Conservation (phyloP, 2,113 vertebrate species). For the Helogale parvula region DNA sequence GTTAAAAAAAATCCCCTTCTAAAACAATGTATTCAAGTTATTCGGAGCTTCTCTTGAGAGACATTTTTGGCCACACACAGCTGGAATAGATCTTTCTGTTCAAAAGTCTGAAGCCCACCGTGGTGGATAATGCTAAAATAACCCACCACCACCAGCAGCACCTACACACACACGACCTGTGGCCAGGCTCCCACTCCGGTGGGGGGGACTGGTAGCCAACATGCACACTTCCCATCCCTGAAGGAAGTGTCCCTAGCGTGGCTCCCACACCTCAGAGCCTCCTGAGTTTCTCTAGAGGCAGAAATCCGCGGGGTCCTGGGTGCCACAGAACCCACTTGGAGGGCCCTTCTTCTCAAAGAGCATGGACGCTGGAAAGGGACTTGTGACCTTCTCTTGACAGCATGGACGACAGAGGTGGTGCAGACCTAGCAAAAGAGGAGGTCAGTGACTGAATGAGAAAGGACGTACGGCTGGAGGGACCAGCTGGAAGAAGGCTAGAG, state of each 20-base stretch:
- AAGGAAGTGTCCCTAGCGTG: not conserved
- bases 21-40: not conserved
- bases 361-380: not conserved
- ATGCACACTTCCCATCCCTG: not conserved
- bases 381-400: not conserved
- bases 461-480: not conserved
- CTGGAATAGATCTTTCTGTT: conserved; percentile 14
- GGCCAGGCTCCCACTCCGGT: not conserved
- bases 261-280: accelerated
- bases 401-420: not conserved
- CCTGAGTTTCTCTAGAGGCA: not conserved
- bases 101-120: not conserved
- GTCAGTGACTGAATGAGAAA: accelerated
- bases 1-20: not conserved
- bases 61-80: conserved; percentile 12
- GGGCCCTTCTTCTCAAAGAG: not conserved
- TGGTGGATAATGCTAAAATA: not conserved
- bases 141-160: not conserved
- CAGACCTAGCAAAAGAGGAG: not conserved
- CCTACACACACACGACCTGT: not conserved
- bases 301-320: not conserved
- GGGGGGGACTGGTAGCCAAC: not conserved
- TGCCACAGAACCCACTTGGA: accelerated
- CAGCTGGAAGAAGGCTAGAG: accelerated
- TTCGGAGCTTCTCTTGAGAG: not conserved